These are phyloP conservation scores for Mormyrops boulengeri DNA, from an alignment of 2,797 vertebrate genomes.

Conservation along the genomic window DNA sequence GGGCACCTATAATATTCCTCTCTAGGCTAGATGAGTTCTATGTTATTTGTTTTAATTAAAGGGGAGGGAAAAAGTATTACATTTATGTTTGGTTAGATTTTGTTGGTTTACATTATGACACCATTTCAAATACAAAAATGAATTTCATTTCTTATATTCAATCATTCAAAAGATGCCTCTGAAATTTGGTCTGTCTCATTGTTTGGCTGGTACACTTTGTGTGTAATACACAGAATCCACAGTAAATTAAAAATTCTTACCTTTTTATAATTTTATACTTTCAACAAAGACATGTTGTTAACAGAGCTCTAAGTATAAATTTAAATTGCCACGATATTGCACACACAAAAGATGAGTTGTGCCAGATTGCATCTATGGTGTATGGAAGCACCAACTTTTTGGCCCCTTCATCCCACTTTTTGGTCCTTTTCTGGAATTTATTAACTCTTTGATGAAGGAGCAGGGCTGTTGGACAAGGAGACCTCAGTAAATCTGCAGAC, in stretches of 20 bases:
- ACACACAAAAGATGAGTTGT: background rate
- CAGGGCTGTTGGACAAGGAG: conserved; percentile 42
- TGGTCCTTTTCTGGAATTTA: conserved; percentile 47
- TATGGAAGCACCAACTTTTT: background rate
- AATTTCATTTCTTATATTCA: background rate
- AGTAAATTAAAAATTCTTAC: background rate
- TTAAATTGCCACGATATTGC: background rate
- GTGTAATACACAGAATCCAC: background rate
- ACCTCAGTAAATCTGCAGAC: conserved; percentile 48
- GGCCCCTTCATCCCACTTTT: conserved; percentile 35
- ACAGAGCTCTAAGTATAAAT: background rate
- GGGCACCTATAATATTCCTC: conserved; percentile 20
- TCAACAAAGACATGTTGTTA: background rate
- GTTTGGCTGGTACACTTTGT: background rate
- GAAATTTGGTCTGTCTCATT: background rate
- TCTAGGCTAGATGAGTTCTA: background rate
- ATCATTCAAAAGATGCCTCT: background rate
- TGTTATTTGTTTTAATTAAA: background rate
- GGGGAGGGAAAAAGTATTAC: background rate
- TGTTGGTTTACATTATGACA: background rate
- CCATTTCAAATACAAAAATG: background rate
- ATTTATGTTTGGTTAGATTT: background rate
- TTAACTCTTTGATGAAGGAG: conserved; percentile 33
- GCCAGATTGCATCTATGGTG: conserved; percentile 14
- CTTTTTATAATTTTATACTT: background rate